Percentiles rank a stretch among this genome's conserved stretches.
phyloP scores from a whole-genome alignment of 2,797 vertebrate genomes.

The Forpus xanthops region DNA sequence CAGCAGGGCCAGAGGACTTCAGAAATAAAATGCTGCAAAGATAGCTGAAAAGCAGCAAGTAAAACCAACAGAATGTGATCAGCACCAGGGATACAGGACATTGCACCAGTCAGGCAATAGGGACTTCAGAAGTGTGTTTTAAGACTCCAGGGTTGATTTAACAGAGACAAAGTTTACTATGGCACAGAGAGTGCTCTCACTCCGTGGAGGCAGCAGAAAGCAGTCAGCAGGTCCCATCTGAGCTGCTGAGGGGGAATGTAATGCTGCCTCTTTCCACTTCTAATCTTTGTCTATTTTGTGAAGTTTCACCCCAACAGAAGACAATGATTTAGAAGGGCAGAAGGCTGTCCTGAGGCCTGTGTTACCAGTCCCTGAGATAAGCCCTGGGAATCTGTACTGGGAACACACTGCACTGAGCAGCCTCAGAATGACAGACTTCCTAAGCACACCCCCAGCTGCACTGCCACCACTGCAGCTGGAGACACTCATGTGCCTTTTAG shows the following conservation, averaged over 20 bases:
- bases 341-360: not conserved
- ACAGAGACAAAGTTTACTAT: conserved; percentile 35
- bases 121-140: conserved; percentile 47
- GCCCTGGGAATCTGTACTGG: not conserved
- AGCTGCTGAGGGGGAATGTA: not conserved
- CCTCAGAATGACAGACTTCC: not conserved
- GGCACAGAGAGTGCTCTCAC: not conserved
- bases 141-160: conserved; percentile 47
- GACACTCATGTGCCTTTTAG: not conserved
- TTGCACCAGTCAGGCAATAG: conserved; percentile 37
- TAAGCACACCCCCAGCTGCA: not conserved
- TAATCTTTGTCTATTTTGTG: not conserved
- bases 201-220: not conserved
- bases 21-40: not conserved
- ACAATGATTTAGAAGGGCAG: not conserved
- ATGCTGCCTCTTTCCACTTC: not conserved
- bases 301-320: not conserved
- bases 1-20: not conserved
- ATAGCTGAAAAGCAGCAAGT: not conserved
- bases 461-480: not conserved
- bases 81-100: conserved; percentile 51
- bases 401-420: rapidly evolving
- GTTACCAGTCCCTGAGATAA: not conserved
- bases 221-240: rapidly evolving
- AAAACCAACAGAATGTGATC: not conserved